Percentiles rank a stretch among this genome's conserved stretches.
These are phyloP conservation scores for Hydropsyche tenuis DNA, from an alignment of 1,140 invertebrate species.

Conservation along the genomic window DNA sequence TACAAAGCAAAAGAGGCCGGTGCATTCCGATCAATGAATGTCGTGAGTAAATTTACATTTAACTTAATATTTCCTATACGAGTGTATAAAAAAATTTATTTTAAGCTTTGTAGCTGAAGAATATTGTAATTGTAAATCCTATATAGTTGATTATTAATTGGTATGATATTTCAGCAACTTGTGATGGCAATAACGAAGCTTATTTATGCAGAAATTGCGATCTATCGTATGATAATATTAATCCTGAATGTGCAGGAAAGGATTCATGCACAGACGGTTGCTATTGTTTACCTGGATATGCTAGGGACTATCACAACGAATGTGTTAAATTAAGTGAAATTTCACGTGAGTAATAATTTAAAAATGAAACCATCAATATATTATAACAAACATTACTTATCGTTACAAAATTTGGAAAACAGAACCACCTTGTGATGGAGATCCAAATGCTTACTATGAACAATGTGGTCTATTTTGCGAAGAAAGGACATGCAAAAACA, in stretches of 20 bases:
- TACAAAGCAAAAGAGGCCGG: neutral
- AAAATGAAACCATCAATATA: neutral
- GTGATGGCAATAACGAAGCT: neutral
- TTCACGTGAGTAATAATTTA: neutral
- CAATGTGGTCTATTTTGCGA: slow-evolving; percentile 3
- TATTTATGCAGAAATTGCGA: neutral
- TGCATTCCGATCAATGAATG: neutral
- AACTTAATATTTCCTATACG: too few species aligned
- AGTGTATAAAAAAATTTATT: too few species aligned
- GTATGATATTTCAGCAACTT: slow-evolving; percentile 1
- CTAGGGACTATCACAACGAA: neutral
- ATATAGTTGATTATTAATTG: neutral
- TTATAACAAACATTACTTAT: too few species aligned
- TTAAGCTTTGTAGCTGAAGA: too few species aligned
- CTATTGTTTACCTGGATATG: slow-evolving; percentile 18
- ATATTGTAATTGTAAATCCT: too few species aligned
- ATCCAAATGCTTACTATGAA: slow-evolving; percentile 3
- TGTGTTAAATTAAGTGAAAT: neutral
- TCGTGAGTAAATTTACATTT: neutral
- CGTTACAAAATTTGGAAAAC: neutral
- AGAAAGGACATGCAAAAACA: neutral
- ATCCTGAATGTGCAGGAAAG: neutral
- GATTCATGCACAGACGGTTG: slow-evolving; percentile 4
- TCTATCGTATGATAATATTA: neutral
- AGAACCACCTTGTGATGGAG: neutral